Percentiles rank a stretch among this genome's conserved stretches.
phyloP scores from a whole-genome alignment of 2,113 vertebrate genomes.

The Regulus satrapa region DNA sequence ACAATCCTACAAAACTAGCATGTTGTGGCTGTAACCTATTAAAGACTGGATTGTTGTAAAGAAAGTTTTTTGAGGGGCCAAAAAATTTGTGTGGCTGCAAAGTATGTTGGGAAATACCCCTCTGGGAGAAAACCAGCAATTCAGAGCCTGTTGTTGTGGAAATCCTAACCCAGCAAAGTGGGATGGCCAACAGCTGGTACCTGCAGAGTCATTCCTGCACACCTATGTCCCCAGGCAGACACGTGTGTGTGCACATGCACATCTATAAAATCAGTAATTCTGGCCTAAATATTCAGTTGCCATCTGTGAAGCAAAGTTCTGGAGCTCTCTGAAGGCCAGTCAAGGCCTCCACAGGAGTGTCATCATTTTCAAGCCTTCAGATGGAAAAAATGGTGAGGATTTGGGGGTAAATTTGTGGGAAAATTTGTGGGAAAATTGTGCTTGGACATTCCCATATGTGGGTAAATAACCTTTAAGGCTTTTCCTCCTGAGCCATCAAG shows the following conservation, averaged over 20 bases:
- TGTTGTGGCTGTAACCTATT: not conserved
- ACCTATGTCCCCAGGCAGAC: not conserved
- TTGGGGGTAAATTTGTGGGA: not conserved
- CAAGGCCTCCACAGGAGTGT: too few species aligned
- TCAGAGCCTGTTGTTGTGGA: rapidly evolving
- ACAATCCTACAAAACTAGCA: rapidly evolving
- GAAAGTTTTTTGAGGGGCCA: not conserved
- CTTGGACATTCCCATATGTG: not conserved
- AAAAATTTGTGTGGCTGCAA: not conserved
- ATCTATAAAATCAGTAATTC: rapidly evolving
- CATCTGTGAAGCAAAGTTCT: not conserved
- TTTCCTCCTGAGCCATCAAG: not conserved
- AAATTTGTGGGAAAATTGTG: rapidly evolving
- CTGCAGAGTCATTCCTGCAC: not conserved
- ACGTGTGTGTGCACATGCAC: too few species aligned
- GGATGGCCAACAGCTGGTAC: not conserved
- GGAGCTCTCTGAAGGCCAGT: not conserved
- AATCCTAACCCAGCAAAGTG: not conserved
- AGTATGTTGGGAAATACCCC: rapidly evolving
- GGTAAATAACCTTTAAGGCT: not conserved
- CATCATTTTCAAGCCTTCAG: not conserved
- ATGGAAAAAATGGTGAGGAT: rapidly evolving
- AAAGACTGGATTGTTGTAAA: not conserved
- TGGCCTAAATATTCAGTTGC: not conserved
- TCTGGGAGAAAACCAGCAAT: rapidly evolving